phyloP scores from a whole-genome alignment of 1,140 invertebrate species.

The Drosophila simulans region DNA sequence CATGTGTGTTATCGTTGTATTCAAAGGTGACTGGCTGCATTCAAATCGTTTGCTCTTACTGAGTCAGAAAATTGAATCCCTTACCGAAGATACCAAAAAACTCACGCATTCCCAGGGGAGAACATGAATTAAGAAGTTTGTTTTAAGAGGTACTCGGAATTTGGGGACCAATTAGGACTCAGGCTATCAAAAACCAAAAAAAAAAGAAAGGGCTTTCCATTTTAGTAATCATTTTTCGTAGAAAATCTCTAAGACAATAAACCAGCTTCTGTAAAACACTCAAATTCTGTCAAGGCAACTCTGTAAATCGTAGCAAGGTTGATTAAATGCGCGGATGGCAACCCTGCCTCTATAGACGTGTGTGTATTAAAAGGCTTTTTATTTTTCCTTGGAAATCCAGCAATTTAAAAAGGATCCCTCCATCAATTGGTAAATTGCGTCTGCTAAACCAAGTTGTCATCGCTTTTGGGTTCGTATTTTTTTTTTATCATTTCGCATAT shows the following conservation, averaged over 20 bases:
- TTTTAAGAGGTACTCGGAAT: neutral
- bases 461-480: conserved; percentile 26
- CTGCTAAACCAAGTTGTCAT: conserved; percentile 32
- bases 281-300: neutral
- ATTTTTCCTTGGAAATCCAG: conserved; percentile 5
- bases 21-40: conserved; percentile 27
- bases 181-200: neutral
- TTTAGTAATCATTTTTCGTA: no score
- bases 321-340: neutral
- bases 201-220: no score
- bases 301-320: neutral
- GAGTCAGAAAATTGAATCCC: conserved; percentile 15
- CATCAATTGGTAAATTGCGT: conserved; percentile 28
- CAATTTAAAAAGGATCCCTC: conserved; percentile 3
- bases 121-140: neutral
- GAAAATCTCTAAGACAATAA: no score
- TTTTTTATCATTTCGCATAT: conserved; percentile 14
- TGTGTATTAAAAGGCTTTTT: neutral
- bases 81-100: neutral
- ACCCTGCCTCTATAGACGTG: neutral
- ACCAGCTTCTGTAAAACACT: neutral
- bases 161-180: neutral
- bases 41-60: conserved; percentile 8
- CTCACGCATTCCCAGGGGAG: neutral
- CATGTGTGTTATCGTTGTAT: conserved; percentile 48